Evolutionary conservation across 2,797 vertebrate species (phyloP).

Genomic region (Gadopsis bispinosus): DNA sequence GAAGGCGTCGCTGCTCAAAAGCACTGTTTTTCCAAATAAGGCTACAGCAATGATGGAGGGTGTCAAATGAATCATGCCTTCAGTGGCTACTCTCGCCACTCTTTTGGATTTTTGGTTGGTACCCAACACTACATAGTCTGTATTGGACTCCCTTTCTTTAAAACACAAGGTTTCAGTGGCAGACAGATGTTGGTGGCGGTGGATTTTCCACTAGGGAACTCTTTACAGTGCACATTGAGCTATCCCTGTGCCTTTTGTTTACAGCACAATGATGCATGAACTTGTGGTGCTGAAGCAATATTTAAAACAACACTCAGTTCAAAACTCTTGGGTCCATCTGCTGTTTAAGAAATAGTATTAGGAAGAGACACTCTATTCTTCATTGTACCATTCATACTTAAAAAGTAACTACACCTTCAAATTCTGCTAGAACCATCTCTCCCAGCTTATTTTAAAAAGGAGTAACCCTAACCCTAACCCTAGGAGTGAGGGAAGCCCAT

Average conservation of each 20-base stretch:
- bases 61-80: slow-evolving; percentile 73
- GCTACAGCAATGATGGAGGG: slow-evolving; percentile 53
- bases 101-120: slow-evolving; percentile 46
- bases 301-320: slow-evolving; percentile 15
- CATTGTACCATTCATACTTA: background rate
- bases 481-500: no score
- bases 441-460: no score
- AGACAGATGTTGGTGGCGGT: slow-evolving; percentile 22
- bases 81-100: slow-evolving; percentile 47
- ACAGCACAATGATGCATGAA: slow-evolving; percentile 7
- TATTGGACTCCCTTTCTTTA: background rate
- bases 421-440: no score
- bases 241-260: background rate
- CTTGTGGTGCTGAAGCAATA: background rate
- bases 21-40: slow-evolving; percentile 47
- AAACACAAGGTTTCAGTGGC: slow-evolving; percentile 6
- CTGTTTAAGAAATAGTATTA: slow-evolving; percentile 5
- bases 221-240: slow-evolving; percentile 6
- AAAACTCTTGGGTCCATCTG: slow-evolving; percentile 9
- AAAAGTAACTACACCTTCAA: no score
- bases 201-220: background rate
- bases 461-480: no score
- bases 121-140: slow-evolving; percentile 18
- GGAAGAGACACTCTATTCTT: background rate
- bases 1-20: slow-evolving; percentile 65